These are phyloP conservation scores for Myotis planiceps DNA, from an alignment of 2,797 vertebrate species.

Conservation along the genomic window DNA sequence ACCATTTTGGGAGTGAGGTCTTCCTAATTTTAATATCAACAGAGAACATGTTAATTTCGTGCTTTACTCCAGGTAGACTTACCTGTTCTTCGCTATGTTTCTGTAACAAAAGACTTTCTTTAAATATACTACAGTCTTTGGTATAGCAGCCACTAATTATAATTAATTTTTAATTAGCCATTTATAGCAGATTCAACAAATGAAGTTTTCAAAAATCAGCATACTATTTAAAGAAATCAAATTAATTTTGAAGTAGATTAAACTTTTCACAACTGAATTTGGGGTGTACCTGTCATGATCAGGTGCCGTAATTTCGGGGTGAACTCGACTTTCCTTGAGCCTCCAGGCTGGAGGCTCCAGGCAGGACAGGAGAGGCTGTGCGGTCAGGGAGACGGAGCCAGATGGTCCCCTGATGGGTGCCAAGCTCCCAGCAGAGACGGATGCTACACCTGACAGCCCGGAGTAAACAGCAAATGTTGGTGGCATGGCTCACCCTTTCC, in stretches of 20 bases:
- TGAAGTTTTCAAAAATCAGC: slow-evolving; percentile 13
- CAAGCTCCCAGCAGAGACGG: not conserved
- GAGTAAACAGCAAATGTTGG: not conserved
- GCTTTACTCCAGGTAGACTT: not conserved
- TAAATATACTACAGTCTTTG: not conserved
- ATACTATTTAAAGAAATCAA: not conserved
- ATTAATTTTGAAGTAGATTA: not conserved
- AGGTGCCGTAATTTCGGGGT: not conserved
- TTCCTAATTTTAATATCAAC: slow-evolving; percentile 18
- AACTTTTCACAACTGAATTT: not conserved
- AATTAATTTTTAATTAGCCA: slow-evolving; percentile 28
- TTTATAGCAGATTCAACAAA: not conserved
- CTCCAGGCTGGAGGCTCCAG: not conserved
- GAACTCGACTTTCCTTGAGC: not conserved
- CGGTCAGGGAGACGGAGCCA: not conserved
- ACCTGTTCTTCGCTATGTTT: slow-evolving; percentile 13
- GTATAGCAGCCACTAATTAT: not conserved
- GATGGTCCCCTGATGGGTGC: not conserved
- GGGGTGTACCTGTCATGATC: not conserved
- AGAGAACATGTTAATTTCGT: not conserved
- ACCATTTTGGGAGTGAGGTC: not conserved
- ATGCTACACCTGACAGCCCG: not conserved
- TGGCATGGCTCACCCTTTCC: not conserved
- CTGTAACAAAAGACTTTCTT: slow-evolving; percentile 22
- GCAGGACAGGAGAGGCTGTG: not conserved